Evolutionary conservation across 2,888 invertebrate genomes (phyloP).

Genomic region (Rhyacophila evoluta): DNA sequence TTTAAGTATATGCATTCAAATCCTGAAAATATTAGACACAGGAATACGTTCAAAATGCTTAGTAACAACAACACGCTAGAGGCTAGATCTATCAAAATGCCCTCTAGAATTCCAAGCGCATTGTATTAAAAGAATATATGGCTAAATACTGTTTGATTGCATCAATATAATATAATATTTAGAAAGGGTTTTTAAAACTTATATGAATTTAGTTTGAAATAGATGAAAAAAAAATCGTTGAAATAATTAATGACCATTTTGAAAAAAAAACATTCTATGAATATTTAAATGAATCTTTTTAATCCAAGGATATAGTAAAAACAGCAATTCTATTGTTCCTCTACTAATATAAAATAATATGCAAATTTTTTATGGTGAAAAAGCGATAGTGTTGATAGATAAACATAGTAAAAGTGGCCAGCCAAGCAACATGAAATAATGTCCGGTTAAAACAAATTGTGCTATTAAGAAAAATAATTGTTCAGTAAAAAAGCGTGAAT

Average conservation of each 20-base stretch:
- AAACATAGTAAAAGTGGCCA: background rate
- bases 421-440: background rate
- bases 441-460: background rate
- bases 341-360: background rate
- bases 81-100: no score
- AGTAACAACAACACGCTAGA: no score
- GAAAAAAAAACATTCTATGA: background rate
- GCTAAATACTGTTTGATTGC: no score
- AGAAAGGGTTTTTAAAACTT: no score
- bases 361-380: background rate
- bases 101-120: no score
- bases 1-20: no score
- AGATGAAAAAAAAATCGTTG: no score
- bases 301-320: background rate
- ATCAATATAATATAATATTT: no score
- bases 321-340: background rate
- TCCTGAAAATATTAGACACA: no score
- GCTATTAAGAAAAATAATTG: slow-evolving; percentile 4
- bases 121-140: no score
- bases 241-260: background rate
- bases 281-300: background rate
- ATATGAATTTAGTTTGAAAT: no score
- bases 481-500: background rate
- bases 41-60: no score
- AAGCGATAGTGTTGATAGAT: background rate